phyloP scores from a whole-genome alignment of 2,888 invertebrate genomes.

The Papilio gigon region DNA sequence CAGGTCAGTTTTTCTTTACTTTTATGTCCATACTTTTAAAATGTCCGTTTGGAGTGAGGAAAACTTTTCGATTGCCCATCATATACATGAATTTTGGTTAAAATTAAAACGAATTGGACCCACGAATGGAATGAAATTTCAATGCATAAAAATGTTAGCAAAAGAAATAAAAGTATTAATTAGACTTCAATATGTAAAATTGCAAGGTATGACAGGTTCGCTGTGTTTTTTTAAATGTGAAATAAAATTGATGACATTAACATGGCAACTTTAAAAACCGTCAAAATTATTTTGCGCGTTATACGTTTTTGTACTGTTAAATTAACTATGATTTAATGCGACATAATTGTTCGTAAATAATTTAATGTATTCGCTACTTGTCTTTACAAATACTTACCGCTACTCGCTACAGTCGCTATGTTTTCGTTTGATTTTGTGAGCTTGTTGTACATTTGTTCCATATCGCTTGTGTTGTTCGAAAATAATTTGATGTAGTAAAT shows the following conservation, averaged over 20 bases:
- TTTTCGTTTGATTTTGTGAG: conserved; percentile 26
- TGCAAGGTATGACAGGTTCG: neutral
- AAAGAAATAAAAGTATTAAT: neutral
- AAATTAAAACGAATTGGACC: no score
- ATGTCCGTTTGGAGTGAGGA: no score
- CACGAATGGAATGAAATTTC: no score
- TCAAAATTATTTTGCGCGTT: neutral
- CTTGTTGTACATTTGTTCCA: conserved; percentile 30
- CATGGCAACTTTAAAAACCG: neutral
- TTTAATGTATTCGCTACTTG: neutral
- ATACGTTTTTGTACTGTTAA: neutral
- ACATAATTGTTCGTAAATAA: neutral
- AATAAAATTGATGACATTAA: conserved; percentile 3
- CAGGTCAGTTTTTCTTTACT: no score
- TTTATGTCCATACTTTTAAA: no score
- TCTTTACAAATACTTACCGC: conserved; percentile 14
- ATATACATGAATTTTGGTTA: no score
- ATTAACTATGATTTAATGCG: neutral
- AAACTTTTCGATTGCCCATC: no score
- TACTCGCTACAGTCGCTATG: conserved; percentile 5
- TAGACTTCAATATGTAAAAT: neutral
- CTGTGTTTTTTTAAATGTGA: neutral
- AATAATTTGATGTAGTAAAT: neutral
- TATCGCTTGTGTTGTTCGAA: conserved; percentile 23
- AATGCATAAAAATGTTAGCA: no score